Conservation (phyloP, 1,140 invertebrate species). For the Heliothis virescens region DNA sequence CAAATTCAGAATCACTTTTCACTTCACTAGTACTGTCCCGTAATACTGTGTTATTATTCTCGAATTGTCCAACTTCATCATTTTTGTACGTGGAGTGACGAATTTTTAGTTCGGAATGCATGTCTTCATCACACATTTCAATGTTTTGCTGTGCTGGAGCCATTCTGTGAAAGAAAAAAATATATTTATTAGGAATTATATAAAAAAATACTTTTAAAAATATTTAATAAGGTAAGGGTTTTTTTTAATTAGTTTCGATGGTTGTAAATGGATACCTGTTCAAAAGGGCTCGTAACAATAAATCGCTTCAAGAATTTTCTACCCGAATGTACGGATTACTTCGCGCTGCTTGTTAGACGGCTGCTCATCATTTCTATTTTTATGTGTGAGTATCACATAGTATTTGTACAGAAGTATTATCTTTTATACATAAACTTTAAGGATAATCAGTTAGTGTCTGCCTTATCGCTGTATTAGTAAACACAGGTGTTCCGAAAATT, state of each 20-base stretch:
- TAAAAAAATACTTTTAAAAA: too few relatives aligned
- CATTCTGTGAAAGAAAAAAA: constrained; percentile 66
- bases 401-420: neutral
- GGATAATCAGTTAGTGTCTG: constrained; percentile 13
- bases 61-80: constrained; percentile 56
- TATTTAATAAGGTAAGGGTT: too few relatives aligned
- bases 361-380: neutral
- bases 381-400: neutral
- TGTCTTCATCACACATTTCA: constrained; percentile 54
- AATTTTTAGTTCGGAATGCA: constrained; percentile 62
- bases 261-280: neutral
- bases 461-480: constrained; percentile 34
- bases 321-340: neutral
- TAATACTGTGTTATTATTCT: constrained; percentile 69
- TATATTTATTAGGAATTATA: too few relatives aligned
- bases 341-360: neutral
- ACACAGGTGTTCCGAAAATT: constrained; percentile 36
- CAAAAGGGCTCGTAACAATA: neutral
- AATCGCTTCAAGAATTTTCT: neutral
- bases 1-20: constrained; percentile 68
- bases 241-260: too few relatives aligned
- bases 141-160: constrained; percentile 73
- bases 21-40: constrained; percentile 59
- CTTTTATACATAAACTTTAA: neutral
- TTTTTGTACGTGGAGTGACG: constrained; percentile 53